Conservation (phyloP, 1,140 invertebrate species). For the silkworm (Bombyx mori) region DNA sequence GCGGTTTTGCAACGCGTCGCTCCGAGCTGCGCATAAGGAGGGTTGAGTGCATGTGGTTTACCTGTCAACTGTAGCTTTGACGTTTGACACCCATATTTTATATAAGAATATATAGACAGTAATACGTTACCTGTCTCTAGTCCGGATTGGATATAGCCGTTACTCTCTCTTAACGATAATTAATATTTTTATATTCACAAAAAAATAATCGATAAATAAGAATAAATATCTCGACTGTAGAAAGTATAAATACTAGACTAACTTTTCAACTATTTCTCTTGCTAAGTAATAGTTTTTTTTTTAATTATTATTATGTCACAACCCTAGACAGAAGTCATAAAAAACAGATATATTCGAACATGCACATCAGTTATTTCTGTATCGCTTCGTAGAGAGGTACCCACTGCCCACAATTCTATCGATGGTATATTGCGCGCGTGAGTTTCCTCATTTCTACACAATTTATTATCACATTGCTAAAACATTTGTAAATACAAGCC, state of each 20-base stretch:
- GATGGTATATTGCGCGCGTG: slow-evolving; percentile 3
- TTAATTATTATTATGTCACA: not conserved
- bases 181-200: no score
- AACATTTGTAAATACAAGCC: no score
- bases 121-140: no score
- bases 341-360: slow-evolving; percentile 51
- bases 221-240: no score
- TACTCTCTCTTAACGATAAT: no score
- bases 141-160: no score
- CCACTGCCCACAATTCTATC: slow-evolving; percentile 1
- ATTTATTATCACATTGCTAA: no score
- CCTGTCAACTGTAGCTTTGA: slow-evolving; percentile 11
- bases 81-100: not conserved
- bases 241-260: no score
- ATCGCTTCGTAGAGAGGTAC: slow-evolving; percentile 20
- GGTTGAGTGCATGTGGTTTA: slow-evolving; percentile 7
- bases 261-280: no score
- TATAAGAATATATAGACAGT: no score
- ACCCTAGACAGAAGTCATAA: slow-evolving; percentile 37
- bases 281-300: no score
- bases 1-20: slow-evolving; percentile 55
- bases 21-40: slow-evolving; percentile 25
- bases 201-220: no score
- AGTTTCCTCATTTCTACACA: not conserved
- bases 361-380: slow-evolving; percentile 53